Conservation (phyloP, 1,140 invertebrate genomes). For the Drosophila oshimai region DNA sequence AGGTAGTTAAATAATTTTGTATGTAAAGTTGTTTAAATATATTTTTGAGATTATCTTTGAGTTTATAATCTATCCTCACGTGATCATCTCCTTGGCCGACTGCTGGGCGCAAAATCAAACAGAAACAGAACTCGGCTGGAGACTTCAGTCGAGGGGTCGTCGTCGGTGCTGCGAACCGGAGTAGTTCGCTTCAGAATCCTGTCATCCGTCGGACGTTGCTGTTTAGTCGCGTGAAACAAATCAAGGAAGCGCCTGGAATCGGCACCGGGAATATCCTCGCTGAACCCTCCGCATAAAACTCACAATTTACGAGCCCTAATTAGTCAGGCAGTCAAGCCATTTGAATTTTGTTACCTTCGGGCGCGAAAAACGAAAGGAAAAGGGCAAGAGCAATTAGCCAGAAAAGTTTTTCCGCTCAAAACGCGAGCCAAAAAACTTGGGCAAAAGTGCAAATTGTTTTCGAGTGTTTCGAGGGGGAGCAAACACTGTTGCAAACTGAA, state of each 20-base stretch:
- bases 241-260: slow-evolving; percentile 51
- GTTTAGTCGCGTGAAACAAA: slow-evolving; percentile 78
- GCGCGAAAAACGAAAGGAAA: slow-evolving; percentile 19
- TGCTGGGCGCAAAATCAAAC: slow-evolving; percentile 29
- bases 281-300: slow-evolving; percentile 54
- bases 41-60: background rate
- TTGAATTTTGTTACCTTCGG: background rate
- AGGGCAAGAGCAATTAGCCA: slow-evolving; percentile 38
- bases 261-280: slow-evolving; percentile 22
- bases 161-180: slow-evolving; percentile 36
- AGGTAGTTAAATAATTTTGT: no score
- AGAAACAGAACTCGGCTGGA: slow-evolving; percentile 13
- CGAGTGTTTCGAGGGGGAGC: slow-evolving; percentile 33
- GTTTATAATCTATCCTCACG: background rate
- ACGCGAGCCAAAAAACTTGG: slow-evolving; percentile 7
- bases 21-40: background rate
- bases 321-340: slow-evolving; percentile 39
- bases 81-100: slow-evolving; percentile 7
- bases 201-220: slow-evolving; percentile 58
- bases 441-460: slow-evolving; percentile 62
- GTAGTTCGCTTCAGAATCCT: slow-evolving; percentile 43
- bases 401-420: background rate
- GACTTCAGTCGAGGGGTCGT: slow-evolving; percentile 13
- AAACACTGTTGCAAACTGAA: slow-evolving; percentile 21
- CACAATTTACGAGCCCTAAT: slow-evolving; percentile 65